Conservation (phyloP, 2,888 invertebrate genomes). For the Dermolepida albohirtum region DNA sequence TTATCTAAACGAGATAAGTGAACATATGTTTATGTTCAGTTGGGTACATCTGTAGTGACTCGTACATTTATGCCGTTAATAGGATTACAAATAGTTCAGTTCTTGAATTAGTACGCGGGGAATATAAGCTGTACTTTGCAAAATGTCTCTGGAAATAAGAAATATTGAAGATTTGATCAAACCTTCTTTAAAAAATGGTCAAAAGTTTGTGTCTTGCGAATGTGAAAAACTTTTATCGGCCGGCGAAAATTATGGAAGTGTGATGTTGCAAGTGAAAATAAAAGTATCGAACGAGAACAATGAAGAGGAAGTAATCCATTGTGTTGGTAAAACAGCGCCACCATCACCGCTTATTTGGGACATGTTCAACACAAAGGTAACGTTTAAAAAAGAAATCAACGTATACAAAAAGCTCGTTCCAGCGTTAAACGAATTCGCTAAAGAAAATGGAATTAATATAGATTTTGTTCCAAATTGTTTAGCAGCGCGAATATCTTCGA, state of each 20-base stretch:
- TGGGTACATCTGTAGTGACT: too few relatives aligned
- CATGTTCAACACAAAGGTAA: conserved; percentile 66
- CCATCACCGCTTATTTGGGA: conserved; percentile 64
- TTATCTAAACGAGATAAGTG: too few relatives aligned
- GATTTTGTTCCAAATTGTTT: conserved; percentile 63
- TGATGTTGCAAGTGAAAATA: conserved; percentile 62
- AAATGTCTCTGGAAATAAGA: background rate
- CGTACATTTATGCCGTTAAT: too few relatives aligned
- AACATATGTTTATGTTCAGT: too few relatives aligned
- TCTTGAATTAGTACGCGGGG: too few relatives aligned
- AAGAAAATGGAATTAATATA: conserved; percentile 53
- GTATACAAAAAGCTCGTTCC: conserved; percentile 66
- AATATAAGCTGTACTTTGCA: too few relatives aligned
- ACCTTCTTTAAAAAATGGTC: background rate
- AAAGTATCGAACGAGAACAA: conserved; percentile 50
- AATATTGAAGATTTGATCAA: background rate
- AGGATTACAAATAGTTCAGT: too few relatives aligned
- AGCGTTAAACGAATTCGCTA: conserved; percentile 62
- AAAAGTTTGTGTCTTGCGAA: conserved; percentile 4
- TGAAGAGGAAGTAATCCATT: conserved; percentile 49
- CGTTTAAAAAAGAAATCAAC: conserved; percentile 68
- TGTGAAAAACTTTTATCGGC: conserved; percentile 59
- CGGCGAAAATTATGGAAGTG: conserved; percentile 71
- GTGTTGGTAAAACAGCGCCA: conserved; percentile 66
- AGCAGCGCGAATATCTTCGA: conserved; percentile 63